A percentile compares a stretch with the other conserved stretches of the same genome.
phyloP scores from a whole-genome alignment of 1,140 invertebrate species.

The Zaprionus ghesquierei region DNA sequence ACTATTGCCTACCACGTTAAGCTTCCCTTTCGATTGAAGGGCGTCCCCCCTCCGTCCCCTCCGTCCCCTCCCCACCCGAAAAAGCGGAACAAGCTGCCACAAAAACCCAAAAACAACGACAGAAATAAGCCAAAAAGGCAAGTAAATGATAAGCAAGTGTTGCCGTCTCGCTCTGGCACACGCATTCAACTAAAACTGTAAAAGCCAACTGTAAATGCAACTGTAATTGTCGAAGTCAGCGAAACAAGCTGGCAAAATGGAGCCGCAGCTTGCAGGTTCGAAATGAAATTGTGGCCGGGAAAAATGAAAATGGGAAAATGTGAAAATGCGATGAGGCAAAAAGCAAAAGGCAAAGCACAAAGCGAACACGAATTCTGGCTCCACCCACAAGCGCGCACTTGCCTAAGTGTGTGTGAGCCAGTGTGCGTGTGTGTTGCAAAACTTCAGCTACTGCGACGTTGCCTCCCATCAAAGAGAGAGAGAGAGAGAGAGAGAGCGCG shows the following conservation, averaged over 20 bases:
- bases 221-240: background rate
- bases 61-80: too few relatives aligned
- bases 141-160: background rate
- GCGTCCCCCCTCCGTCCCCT: too few relatives aligned
- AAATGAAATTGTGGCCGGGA: conserved; percentile 46
- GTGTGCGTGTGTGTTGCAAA: background rate
- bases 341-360: conserved; percentile 9
- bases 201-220: conserved; percentile 7
- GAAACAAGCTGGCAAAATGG: background rate
- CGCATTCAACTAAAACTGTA: conserved; percentile 23
- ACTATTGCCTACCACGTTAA: too few relatives aligned
- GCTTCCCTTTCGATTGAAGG: too few relatives aligned
- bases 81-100: background rate
- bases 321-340: background rate
- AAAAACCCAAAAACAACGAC: background rate
- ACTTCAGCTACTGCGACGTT: conserved; percentile 11
- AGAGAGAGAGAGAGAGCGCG: background rate
- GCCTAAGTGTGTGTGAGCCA: background rate
- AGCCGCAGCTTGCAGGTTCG: conserved; percentile 35
- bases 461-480: conserved; percentile 52
- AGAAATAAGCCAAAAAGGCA: background rate
- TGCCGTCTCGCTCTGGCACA: conserved; percentile 21
- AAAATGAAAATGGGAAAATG: background rate
- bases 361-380: conserved; percentile 29
- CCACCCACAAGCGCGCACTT: conserved; percentile 51